Evolutionary conservation across 2,888 invertebrate species (phyloP), one percentile per base, ranked within the genome.

Genomic region (Carterocephalus palaemon): DNA sequence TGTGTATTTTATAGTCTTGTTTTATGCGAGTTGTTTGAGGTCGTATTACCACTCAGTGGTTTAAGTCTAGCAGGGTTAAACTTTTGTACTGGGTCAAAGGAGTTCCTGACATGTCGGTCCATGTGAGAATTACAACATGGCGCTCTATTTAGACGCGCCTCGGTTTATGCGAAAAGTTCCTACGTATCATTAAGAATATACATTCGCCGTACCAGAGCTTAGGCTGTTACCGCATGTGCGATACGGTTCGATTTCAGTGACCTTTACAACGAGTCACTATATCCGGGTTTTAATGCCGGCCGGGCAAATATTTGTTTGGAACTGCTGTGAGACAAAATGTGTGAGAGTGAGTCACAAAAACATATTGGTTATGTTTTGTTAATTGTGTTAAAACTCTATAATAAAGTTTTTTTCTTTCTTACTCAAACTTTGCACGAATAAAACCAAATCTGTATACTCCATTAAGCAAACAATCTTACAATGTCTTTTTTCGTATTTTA

Each of bases 151-250:
- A 34, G 46, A 38, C 40, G 46, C 38, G 29, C 48, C 47, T 46
- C 47, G 19, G 50, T 33, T 39, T 46, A 49, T 39, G 33, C 34
- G 8, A 40, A 37, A 47, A 45, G 36, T 43, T 43, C 29, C 31
- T 28, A 34, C 40, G 40, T 43, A 34, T 49, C 47, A 52, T 54
- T 49, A 54, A 54, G 47, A 46, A 53, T 49, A 53, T 43, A 48
- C 40, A 24, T 34, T 37, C 31, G 37, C 36, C 48, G 50, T 38
- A 37, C 31, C 19, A 8, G 22, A 22, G n/a, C 26, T 47, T 24
- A 47, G 40, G 47, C 24, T 9, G 15, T 2, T 3, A 4, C 10
- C 15, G 26, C 41, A 26, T 9, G 12, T 12, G 13, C 33, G 19
- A 42, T 33, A 2, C 26, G 12, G 5, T 12, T 26, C 12, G 26